Conservation (phyloP, 2,113 vertebrate species). For the Dipodomys stephensi region DNA sequence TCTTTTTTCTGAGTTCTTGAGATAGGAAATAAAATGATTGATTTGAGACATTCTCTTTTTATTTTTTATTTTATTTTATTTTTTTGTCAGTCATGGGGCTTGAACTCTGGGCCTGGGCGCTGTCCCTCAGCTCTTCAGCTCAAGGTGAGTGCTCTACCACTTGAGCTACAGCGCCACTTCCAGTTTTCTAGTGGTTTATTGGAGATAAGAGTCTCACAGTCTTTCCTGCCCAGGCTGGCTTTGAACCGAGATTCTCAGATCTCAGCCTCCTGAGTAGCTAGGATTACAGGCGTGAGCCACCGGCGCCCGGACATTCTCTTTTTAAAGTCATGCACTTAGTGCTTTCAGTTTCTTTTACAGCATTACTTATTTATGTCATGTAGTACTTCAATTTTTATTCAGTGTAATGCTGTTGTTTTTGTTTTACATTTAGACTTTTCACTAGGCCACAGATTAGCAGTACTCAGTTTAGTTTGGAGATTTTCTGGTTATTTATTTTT, state of each 20-base stretch:
- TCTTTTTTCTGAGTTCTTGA: not conserved
- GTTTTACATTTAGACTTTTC: not conserved
- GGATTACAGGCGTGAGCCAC: too few relatives aligned
- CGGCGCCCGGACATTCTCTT: not conserved
- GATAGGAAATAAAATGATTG: not conserved
- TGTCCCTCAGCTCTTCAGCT: too few relatives aligned
- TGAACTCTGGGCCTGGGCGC: too few relatives aligned
- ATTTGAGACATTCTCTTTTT: not conserved
- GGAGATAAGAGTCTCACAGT: too few relatives aligned
- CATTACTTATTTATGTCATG: not conserved
- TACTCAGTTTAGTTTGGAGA: not conserved
- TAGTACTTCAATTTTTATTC: not conserved
- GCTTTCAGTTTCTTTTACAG: not conserved
- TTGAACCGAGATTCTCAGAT: too few relatives aligned
- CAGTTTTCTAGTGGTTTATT: too few relatives aligned
- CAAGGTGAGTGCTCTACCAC: too few relatives aligned
- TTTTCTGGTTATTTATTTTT: constrained; percentile 31
- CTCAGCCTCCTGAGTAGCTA: too few relatives aligned
- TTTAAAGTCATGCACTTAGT: not conserved
- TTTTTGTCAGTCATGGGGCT: too few relatives aligned
- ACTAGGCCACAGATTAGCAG: not conserved
- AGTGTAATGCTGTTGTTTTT: not conserved
- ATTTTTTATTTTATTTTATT: too few relatives aligned
- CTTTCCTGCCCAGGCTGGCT: too few relatives aligned
- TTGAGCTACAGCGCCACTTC: too few relatives aligned